Evolutionary conservation across 2,888 invertebrate genomes (phyloP), one percentile per base, ranked within the genome.

Genomic region (Busseola fusca): DNA sequence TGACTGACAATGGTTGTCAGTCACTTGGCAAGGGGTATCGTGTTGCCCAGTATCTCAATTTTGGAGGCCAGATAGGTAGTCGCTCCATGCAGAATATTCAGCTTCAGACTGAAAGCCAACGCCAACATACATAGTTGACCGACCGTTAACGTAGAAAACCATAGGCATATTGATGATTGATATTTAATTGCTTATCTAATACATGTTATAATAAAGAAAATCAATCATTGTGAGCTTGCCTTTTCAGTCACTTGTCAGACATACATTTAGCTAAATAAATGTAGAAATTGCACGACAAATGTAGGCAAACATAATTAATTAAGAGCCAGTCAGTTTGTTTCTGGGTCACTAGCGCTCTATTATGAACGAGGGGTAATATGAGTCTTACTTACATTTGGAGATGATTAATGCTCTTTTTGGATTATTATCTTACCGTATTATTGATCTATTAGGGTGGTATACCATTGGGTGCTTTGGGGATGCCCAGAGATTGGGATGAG

Each of bases 371-470:
- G 45, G 25, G 30, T 81, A 60, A 81, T 68, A 63, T 34, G 58
- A 81, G 21, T 56, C 63, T 63, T 62, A 30, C 42, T 65, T 52
- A 62, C 62, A 57, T 58, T 63, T 27, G 16, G 52, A 9, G 50
- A 62, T 75, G 62, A 76, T 80, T 63, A 75, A 75, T 76, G n/a
- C 12, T 57, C 56, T 27, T 63, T 80, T 62, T 64, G 52, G 40
- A 72, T 48, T 73, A 73, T 48, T 64, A 59, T 73, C 54, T 72
- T 54, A n/a, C 12, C 52, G 45, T 72, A 34, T 45, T 57, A 74
- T 50, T 74, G 45, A 73, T 79, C 14, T 40, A 48, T 63, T 73
- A 16, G 14, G n/a, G 0, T 12, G 4, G 25, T 56, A n/a, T 40
- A 59, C 10, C 3, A 25, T 14, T 27, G 30, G 14, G 9, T 34